phyloP scores from a whole-genome alignment of 1,140 invertebrate species.

The Epicauta chinensis region DNA sequence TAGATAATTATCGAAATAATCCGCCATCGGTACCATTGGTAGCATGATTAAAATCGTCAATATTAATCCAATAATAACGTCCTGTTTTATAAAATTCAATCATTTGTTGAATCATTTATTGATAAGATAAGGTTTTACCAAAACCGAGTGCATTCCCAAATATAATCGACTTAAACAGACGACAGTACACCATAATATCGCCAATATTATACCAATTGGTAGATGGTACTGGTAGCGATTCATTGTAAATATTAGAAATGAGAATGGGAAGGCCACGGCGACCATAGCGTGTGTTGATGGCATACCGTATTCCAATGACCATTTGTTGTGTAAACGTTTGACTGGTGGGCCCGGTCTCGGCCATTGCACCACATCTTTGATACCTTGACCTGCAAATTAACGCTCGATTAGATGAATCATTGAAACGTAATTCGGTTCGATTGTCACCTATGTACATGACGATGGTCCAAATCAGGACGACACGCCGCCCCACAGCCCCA shows the following conservation, averaged over 20 bases:
- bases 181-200: constrained; percentile 62
- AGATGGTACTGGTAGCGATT: constrained; percentile 72
- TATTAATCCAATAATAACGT: constrained; percentile 66
- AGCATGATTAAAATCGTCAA: constrained; percentile 63
- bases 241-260: constrained; percentile 71
- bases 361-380: constrained; percentile 83
- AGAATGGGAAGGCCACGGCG: constrained; percentile 78
- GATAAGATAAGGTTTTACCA: too few relatives aligned
- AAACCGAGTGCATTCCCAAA: constrained; percentile 85
- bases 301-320: constrained; percentile 87
- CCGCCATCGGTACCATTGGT: constrained; percentile 65
- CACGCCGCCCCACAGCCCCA: constrained; percentile 69
- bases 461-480: constrained; percentile 77
- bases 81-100: too few relatives aligned
- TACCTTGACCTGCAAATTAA: constrained; percentile 61
- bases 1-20: constrained; percentile 64
- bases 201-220: constrained; percentile 47
- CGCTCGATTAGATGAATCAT: background rate
- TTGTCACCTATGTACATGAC: constrained; percentile 74
- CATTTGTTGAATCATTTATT: too few relatives aligned
- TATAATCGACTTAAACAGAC: constrained; percentile 82
- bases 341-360: constrained; percentile 80
- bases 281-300: constrained; percentile 93
- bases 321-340: constrained; percentile 74
- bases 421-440: too few relatives aligned